Evolutionary conservation across 2,113 vertebrate species (phyloP), one percentile per base, ranked within the genome.

Genomic region (Podarcis muralis): DNA sequence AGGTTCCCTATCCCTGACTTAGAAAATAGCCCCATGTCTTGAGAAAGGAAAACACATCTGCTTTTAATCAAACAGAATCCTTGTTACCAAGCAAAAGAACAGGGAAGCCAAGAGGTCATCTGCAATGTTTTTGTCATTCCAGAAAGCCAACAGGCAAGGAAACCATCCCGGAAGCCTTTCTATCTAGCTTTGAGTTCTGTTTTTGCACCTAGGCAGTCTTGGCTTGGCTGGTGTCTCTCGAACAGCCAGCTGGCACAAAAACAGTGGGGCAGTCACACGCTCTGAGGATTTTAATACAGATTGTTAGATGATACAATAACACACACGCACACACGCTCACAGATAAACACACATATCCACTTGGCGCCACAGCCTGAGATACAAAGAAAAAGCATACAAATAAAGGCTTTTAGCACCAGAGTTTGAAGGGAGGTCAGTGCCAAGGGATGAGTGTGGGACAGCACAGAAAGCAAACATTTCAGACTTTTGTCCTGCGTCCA

Each of bases 321-420:
- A 78, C 15, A 78, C 74, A 18, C 48, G 65, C 72, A 23, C 15
- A 20, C 30, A 57, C 83, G 12, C 40, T 25, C 80, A 83, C 30
- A 83, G 57, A 30, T n/a, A 80, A 77, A 80, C 85, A 72, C 40
- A 53, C 71, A 78, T 69, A 77, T 81, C 87, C 62, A 35, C n/a
- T 77, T 77, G 81, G 72, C 65, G 15, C 87, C 87, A 88, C 87
- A 88, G 81, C 81, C 87, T 88, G 87, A 83, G 87, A 69, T 88
- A 88, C 40, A 84, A 84, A 72, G 74, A 86, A 62, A 37, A 88
- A 84, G 81, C 87, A 84, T 84, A 78, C 53, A 68, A 48, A 83
- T 68, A 35, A 43, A 66, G 23, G 74, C 40, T 78, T 83, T 59
- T 88, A 88, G 81, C 87, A 88, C 87, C 87, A 69, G 13, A 57